These are phyloP conservation scores for Nomada hirtipes DNA, from an alignment of 2,888 invertebrate genomes.

Conservation along the genomic window DNA sequence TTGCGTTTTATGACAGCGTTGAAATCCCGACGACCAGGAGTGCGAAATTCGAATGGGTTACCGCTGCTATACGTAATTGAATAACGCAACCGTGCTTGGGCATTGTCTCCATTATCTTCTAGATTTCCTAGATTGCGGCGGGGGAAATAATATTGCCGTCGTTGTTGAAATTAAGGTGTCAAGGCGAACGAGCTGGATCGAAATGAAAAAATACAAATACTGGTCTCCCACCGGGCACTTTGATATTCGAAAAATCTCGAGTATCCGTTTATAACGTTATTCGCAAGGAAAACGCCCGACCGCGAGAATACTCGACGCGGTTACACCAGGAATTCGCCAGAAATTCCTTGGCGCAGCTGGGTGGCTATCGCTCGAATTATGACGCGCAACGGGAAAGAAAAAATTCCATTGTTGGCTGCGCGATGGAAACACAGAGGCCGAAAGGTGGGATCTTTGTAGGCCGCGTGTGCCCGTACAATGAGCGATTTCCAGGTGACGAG, in stretches of 20 bases:
- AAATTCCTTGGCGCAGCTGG: constrained; percentile 5
- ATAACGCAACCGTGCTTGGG: neutral
- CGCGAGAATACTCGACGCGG: constrained; percentile 24
- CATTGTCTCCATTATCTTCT: too few relatives aligned
- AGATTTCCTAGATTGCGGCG: neutral
- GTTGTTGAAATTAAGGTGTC: too few relatives aligned
- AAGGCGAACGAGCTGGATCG: too few relatives aligned
- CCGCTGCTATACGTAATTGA: neutral
- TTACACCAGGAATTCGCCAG: constrained; percentile 25
- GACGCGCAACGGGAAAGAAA: constrained; percentile 9
- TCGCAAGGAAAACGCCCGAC: neutral
- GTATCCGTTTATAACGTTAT: constrained; percentile 17
- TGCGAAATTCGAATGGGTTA: neutral
- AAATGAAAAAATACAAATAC: neutral
- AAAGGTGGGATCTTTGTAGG: neutral
- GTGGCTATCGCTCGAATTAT: neutral
- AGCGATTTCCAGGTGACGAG: constrained; percentile 30
- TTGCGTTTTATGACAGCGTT: neutral
- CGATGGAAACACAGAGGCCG: constrained; percentile 12
- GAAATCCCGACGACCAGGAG: neutral
- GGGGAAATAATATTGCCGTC: neutral
- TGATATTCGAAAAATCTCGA: constrained; percentile 30
- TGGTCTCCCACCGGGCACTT: neutral
- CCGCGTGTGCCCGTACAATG: constrained; percentile 21
- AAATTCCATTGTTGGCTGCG: constrained; percentile 14